A percentile compares a stretch with the other conserved stretches of the same genome.
These are phyloP conservation scores for Manis crassicaudata DNA, from an alignment of 2,797 vertebrate genomes.

Conservation along the genomic window DNA sequence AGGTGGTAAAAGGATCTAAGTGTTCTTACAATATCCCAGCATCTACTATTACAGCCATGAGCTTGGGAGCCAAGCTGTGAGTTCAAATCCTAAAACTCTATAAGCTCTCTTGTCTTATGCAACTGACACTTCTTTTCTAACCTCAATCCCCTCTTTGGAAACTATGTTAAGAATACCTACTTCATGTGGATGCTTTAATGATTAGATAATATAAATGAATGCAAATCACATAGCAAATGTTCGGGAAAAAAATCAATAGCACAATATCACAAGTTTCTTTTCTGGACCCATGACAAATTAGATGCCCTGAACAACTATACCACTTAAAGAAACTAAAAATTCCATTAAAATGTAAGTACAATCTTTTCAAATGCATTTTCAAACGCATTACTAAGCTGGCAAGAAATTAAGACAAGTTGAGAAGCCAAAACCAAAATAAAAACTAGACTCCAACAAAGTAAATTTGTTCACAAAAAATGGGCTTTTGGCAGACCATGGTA, in stretches of 20 bases:
- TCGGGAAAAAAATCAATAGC: background rate
- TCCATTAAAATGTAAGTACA: background rate
- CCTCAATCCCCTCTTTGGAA: background rate
- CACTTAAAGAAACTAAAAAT: background rate
- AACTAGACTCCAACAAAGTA: background rate
- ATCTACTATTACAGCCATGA: background rate
- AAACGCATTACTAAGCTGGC: background rate
- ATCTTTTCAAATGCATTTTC: background rate
- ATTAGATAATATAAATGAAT: background rate
- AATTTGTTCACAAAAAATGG: background rate
- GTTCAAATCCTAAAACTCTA: background rate
- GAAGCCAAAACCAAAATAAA: conserved; percentile 13
- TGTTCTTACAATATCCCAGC: background rate
- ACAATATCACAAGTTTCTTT: background rate
- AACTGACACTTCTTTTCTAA: conserved; percentile 7
- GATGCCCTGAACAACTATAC: background rate
- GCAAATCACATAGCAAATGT: background rate
- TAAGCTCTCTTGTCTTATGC: background rate
- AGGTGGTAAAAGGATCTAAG: background rate
- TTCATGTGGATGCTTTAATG: background rate
- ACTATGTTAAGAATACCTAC: background rate
- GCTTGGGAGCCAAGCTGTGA: background rate
- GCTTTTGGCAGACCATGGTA: background rate
- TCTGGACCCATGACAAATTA: background rate
- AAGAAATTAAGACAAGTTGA: background rate